Evolutionary conservation across 2,888 invertebrate genomes (phyloP).

Genomic region (Pantelozetes paolii): DNA sequence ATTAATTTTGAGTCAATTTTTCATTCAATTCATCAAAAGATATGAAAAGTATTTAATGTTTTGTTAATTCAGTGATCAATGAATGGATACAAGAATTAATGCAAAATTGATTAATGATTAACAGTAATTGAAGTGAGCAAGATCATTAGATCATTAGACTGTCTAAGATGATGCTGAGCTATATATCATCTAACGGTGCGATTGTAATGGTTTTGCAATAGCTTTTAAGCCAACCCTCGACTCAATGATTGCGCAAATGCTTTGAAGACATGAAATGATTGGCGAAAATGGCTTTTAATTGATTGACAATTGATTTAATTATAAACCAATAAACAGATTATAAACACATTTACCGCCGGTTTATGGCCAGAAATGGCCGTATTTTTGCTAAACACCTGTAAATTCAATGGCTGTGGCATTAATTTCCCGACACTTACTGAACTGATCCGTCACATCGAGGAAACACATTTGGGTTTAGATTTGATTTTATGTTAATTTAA

Average conservation of each 20-base stretch:
- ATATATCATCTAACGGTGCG: not conserved
- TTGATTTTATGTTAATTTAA: not conserved
- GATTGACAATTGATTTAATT: not conserved
- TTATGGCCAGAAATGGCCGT: conserved; percentile 64
- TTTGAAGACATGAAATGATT: not conserved
- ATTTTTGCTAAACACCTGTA: conserved; percentile 83
- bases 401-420: conserved; percentile 78
- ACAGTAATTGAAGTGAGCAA: too few relatives aligned
- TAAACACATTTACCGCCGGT: not conserved
- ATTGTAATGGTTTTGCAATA: not conserved
- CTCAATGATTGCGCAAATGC: conserved; percentile 13
- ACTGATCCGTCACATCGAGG: conserved; percentile 80
- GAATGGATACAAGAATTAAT: too few relatives aligned
- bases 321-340: not conserved
- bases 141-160: too few relatives aligned
- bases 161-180: too few relatives aligned
- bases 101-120: too few relatives aligned
- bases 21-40: too few relatives aligned
- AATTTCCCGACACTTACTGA: conserved; percentile 74
- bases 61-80: too few relatives aligned
- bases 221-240: not conserved
- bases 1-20: too few relatives aligned
- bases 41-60: too few relatives aligned
- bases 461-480: conserved; percentile 70
- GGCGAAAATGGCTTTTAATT: conserved; percentile 34